Conservation (phyloP, 2,888 invertebrate genomes). For the Spilarctia lutea region DNA sequence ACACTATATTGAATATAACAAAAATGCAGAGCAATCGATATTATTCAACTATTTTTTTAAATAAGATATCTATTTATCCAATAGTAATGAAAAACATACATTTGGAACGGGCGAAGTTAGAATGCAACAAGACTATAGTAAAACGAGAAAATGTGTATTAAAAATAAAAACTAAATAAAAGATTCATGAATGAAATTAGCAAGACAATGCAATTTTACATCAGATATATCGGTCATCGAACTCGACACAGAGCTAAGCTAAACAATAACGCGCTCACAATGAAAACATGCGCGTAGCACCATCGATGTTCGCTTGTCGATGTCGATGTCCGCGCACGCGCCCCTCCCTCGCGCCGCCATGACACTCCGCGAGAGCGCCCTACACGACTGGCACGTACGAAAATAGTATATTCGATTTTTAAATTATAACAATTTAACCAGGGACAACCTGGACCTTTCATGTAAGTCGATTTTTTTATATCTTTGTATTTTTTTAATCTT, state of each 20-base stretch:
- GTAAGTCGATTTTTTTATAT: slow-evolving; percentile 36
- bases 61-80: too few relatives aligned
- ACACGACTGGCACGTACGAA: slow-evolving; percentile 58
- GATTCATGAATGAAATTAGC: slow-evolving; percentile 2
- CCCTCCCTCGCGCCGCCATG: slow-evolving; percentile 59
- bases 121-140: neutral
- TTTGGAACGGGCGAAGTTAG: neutral
- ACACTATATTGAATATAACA: too few relatives aligned
- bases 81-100: neutral
- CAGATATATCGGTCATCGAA: slow-evolving; percentile 33
- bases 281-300: slow-evolving; percentile 39
- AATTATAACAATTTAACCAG: slow-evolving; percentile 36
- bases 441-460: slow-evolving; percentile 27
- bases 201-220: slow-evolving; percentile 24
- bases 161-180: neutral
- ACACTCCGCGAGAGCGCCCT: slow-evolving; percentile 60
- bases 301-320: slow-evolving; percentile 37
- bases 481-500: slow-evolving; percentile 3
- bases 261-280: slow-evolving; percentile 28
- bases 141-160: neutral
- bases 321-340: slow-evolving; percentile 46
- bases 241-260: slow-evolving; percentile 22
- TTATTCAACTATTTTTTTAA: too few relatives aligned
- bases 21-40: too few relatives aligned
- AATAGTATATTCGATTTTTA: slow-evolving; percentile 55